Evolutionary conservation across 30 jellyfish, hydroid and myxozoan genomes (phyloP).

Genomic region (Turritopsis rubra): DNA sequence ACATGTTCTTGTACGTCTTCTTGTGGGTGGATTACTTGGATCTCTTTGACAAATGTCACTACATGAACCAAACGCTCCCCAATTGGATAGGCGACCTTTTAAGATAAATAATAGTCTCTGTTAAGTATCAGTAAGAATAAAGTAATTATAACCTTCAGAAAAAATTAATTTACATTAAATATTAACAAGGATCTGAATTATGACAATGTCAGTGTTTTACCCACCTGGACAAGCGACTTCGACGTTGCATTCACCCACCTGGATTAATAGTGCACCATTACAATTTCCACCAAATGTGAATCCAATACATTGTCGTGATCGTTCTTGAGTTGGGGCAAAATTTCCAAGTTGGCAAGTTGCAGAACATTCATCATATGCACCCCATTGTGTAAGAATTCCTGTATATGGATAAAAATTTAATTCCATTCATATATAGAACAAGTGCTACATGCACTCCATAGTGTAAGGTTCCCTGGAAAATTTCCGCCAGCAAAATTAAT

Average conservation of each 20-base stretch:
- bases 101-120: background rate
- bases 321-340: background rate
- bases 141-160: no score
- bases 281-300: conserved; percentile 16
- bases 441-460: background rate
- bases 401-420: background rate
- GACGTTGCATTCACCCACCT: background rate
- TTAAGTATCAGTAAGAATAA: no score
- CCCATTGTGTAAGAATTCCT: conserved; percentile 15
- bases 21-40: conserved; percentile 1
- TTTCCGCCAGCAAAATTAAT: no score
- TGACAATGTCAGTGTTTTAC: background rate
- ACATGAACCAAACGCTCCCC: background rate
- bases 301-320: conserved; percentile 13
- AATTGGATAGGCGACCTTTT: background rate
- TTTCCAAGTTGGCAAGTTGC: conserved; percentile 10
- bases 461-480: background rate
- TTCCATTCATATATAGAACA: background rate
- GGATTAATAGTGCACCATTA: background rate
- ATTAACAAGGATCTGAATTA: no score
- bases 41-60: conserved; percentile 1
- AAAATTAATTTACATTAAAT: no score
- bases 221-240: conserved; percentile 11
- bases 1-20: conserved; percentile 8
- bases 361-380: conserved; percentile 1